A percentile compares a stretch with the other conserved stretches of the same genome.
These are phyloP conservation scores for Rhizomys pruinosus DNA, from an alignment of 2,113 vertebrate species.

Conservation along the genomic window DNA sequence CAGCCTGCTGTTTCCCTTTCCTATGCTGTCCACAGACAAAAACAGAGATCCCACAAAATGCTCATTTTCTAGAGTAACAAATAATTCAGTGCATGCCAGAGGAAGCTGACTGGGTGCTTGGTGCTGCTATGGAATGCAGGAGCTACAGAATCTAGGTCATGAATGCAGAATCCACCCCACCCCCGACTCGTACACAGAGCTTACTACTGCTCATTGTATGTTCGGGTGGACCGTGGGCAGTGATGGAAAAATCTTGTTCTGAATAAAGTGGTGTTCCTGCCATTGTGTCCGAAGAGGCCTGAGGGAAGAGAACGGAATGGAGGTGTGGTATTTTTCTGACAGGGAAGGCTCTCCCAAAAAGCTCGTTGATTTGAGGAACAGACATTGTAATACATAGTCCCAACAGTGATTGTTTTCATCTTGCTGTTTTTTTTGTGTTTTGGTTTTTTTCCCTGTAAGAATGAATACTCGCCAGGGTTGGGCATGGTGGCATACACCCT, in stretches of 20 bases:
- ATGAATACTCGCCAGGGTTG: too few relatives aligned
- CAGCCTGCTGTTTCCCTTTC: background rate
- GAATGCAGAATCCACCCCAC: background rate
- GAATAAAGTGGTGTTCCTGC: too few relatives aligned
- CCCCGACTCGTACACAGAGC: background rate
- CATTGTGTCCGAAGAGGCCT: too few relatives aligned
- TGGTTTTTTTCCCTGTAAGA: too few relatives aligned
- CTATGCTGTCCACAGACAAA: background rate
- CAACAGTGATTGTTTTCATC: too few relatives aligned
- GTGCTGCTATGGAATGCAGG: background rate
- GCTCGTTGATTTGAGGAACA: too few relatives aligned
- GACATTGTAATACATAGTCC: too few relatives aligned
- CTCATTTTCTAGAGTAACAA: background rate
- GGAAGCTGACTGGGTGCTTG: background rate
- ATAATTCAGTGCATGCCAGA: background rate
- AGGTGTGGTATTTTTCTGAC: background rate
- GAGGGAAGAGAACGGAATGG: background rate
- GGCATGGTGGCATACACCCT: too few relatives aligned
- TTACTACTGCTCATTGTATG: background rate
- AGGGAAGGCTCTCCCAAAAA: background rate
- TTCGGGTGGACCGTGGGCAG: too few relatives aligned
- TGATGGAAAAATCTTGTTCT: too few relatives aligned
- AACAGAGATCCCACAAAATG: background rate
- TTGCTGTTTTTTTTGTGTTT: too few relatives aligned
- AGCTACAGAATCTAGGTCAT: background rate